Conservation (phyloP, 2,888 invertebrate genomes). For the Adineta ricciae region DNA sequence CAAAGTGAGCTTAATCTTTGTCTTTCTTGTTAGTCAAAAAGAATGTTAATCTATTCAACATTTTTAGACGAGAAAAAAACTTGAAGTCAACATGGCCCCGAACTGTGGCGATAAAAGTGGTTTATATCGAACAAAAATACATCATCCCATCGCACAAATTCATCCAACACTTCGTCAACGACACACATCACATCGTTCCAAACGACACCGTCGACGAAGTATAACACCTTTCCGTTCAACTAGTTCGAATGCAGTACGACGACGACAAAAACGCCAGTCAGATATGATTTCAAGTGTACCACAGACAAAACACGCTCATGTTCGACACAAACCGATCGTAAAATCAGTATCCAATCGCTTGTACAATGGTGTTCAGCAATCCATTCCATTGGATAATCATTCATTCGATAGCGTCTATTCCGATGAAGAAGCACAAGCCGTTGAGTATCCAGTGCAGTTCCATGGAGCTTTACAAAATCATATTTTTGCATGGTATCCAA, state of each 20-base stretch:
- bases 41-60: slow-evolving; percentile 3
- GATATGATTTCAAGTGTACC: neutral
- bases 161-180: neutral
- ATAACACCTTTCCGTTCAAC: neutral
- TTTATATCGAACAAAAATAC: slow-evolving; percentile 10
- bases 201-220: neutral
- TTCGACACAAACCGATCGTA: neutral
- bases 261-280: neutral
- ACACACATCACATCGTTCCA: neutral
- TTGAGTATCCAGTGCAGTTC: neutral
- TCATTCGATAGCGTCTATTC: neutral
- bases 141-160: neutral
- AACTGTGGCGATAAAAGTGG: neutral
- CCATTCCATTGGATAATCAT: neutral
- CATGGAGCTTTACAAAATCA: neutral
- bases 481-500: neutral
- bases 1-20: neutral
- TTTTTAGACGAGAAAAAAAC: neutral
- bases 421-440: neutral
- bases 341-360: neutral
- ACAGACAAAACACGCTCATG: neutral
- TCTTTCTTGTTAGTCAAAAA: neutral
- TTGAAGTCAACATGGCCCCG: neutral
- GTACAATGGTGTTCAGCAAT: neutral
- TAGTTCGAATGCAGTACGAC: neutral